Evolutionary conservation across 53 echinoderm and acorn worm species (phyloP).

Genomic region (Astropecten irregularis): DNA sequence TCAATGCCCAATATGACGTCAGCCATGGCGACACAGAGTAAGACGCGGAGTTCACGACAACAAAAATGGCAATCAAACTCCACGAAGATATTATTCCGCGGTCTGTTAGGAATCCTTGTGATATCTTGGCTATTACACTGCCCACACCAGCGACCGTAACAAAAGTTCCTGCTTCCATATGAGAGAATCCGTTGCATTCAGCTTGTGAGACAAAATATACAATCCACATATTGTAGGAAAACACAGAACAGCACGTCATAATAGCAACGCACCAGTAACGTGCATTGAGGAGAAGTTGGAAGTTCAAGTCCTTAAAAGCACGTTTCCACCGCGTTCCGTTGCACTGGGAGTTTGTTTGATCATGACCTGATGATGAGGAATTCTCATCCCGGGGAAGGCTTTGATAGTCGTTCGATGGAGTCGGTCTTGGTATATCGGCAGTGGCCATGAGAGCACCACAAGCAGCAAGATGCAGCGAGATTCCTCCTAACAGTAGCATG

Average conservation of each 20-base stretch:
- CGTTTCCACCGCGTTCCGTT: not conserved
- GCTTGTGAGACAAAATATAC: conserved; percentile 21
- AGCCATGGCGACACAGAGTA: not conserved
- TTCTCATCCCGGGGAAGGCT: not conserved
- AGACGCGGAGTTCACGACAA: not conserved
- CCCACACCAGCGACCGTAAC: conserved; percentile 1
- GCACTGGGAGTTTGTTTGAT: no score
- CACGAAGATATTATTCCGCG: not conserved
- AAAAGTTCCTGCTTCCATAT: not conserved
- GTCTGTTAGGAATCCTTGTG: conserved; percentile 1
- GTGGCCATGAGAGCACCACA: conserved; percentile 26
- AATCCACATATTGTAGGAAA: not conserved
- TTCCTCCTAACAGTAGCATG: not conserved
- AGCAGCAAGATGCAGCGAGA: not conserved
- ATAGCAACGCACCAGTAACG: conserved; percentile 15
- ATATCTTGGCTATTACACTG: not conserved
- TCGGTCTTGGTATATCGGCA: not conserved
- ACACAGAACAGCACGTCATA: not conserved
- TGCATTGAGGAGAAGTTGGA: not conserved
- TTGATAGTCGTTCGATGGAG: not conserved
- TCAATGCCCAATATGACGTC: conserved; percentile 4
- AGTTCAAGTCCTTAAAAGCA: not conserved
- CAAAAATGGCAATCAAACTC: not conserved
- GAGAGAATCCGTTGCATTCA: conserved; percentile 6
- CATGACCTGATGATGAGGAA: no score